Base-by-base conservation (phyloP, 2,888 invertebrate species). In the Pachymerium ferrugineum region DNA sequence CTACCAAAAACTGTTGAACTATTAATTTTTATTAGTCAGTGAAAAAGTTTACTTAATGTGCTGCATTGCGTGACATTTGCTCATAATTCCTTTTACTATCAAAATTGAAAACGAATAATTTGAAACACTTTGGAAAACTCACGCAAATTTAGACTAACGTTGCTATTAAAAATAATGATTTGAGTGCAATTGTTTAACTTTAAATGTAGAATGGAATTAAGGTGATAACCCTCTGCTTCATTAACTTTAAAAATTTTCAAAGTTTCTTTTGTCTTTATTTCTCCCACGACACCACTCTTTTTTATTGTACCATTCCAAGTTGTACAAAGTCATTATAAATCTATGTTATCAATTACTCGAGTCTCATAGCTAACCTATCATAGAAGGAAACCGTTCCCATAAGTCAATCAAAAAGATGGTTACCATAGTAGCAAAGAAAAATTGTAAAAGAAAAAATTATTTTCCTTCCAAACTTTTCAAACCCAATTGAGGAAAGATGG, bases 351-450 rank as follows among this genome's bases (percentile, higher is more conserved):
- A 62, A 62, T 62, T 62, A 47, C 47, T 16, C 8, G 1, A 12
- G 19, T 47, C 47, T 47, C 38, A 38, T 38, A 38, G 38, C 12
- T 38, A 38, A 12, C 12, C 16, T 16, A n/a, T 38, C 47, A 5
- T 19, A n/a, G 10, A 62, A 1, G 25, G n/a, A 62, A 25, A 28
- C 12, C 28, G 14, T 62, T 62, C 28, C 12, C 38, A 22, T 62
- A 62, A 62, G 62, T 62, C 62, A 62, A 62, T 62, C 62, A 62
- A 62, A 62, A 22, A 28, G 62, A 22, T 47, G 47, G 47, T 47
- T 62, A 14, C 62, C 62, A 62, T 25, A 14, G 62, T 10, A 62
- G 28, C 25, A 28, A 1, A n/a, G 22, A 47, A 22, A n/a, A 62
- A 62, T 28, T 12, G 28, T 14, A 62, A 1, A 28, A 54, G 25